Conservation (phyloP, 2,888 invertebrate genomes). For the Gastrophysa polygoni region DNA sequence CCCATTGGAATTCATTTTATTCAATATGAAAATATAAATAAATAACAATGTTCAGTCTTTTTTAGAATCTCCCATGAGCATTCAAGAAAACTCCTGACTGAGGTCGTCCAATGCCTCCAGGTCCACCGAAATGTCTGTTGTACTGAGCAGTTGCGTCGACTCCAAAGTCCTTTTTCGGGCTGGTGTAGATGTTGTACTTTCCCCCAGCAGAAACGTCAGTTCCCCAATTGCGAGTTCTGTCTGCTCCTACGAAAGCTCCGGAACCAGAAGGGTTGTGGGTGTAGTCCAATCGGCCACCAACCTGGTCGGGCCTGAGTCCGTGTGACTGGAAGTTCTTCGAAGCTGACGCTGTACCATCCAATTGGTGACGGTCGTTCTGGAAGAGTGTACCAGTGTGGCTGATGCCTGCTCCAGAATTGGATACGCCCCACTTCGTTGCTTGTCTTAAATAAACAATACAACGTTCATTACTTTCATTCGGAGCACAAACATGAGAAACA, state of each 20-base stretch:
- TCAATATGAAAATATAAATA: no score
- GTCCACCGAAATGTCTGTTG: constrained; percentile 41
- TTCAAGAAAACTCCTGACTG: constrained; percentile 31
- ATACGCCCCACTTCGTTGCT: constrained; percentile 22
- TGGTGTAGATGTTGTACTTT: constrained; percentile 34
- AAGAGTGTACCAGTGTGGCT: constrained; percentile 41
- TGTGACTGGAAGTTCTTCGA: constrained; percentile 39
- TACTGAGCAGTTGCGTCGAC: constrained; percentile 42
- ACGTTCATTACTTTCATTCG: no score
- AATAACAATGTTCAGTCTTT: neutral
- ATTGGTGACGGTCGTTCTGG: constrained; percentile 35
- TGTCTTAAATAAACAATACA: constrained; percentile 12
- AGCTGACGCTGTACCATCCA: constrained; percentile 41
- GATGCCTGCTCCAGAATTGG: constrained; percentile 15
- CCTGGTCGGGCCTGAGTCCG: constrained; percentile 39
- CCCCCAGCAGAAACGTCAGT: constrained; percentile 42
- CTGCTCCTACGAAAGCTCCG: constrained; percentile 38
- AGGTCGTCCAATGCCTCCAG: constrained; percentile 38
- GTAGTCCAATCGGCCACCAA: constrained; percentile 44
- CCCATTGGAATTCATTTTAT: no score
- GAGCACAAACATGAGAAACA: no score
- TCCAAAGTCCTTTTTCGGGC: constrained; percentile 31
- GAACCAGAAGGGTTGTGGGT: constrained; percentile 42
- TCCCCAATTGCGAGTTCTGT: constrained; percentile 37
- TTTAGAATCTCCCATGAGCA: constrained; percentile 13